Evolutionary conservation across 2,797 vertebrate species (phyloP).

Genomic region (Lates japonicus): DNA sequence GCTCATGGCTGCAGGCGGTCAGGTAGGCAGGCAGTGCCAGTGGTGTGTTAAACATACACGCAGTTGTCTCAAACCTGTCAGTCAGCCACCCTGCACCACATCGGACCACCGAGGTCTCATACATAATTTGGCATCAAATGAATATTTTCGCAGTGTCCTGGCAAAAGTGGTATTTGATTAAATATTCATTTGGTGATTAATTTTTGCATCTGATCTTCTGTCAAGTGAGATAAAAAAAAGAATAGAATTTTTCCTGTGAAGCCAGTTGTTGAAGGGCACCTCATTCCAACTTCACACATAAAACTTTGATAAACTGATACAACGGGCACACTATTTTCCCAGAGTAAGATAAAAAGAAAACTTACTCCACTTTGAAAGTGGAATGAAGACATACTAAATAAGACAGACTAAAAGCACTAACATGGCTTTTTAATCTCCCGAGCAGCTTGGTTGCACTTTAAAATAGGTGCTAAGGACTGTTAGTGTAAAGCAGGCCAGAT

Average conservation of each 20-base stretch:
- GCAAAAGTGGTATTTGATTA: constrained; percentile 81
- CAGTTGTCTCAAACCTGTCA: constrained; percentile 75
- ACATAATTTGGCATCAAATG: constrained; percentile 82
- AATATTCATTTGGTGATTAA: constrained; percentile 83
- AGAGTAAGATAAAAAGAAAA: constrained; percentile 57
- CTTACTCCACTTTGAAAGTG: constrained; percentile 54
- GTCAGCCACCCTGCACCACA: constrained; percentile 65
- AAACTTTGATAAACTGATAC: constrained; percentile 74
- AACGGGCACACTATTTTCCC: constrained; percentile 53
- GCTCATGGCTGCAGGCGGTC: constrained; percentile 78
- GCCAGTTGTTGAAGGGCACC: constrained; percentile 76
- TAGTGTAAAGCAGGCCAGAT: constrained; percentile 51
- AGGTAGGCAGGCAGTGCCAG: constrained; percentile 71
- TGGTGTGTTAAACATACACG: constrained; percentile 76
- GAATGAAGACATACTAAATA: constrained; percentile 61
- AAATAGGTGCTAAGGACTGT: constrained; percentile 48
- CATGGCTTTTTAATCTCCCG: constrained; percentile 61
- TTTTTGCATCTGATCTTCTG: constrained; percentile 83
- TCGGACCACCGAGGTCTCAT: constrained; percentile 77
- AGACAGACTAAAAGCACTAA: constrained; percentile 71
- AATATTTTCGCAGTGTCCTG: constrained; percentile 76
- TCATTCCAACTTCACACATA: constrained; percentile 69
- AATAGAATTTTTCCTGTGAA: constrained; percentile 64
- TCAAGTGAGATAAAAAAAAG: constrained; percentile 69
- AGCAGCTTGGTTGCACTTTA: constrained; percentile 48